phyloP scores from a whole-genome alignment of 2,797 vertebrate species.

The Halcyon badia region DNA sequence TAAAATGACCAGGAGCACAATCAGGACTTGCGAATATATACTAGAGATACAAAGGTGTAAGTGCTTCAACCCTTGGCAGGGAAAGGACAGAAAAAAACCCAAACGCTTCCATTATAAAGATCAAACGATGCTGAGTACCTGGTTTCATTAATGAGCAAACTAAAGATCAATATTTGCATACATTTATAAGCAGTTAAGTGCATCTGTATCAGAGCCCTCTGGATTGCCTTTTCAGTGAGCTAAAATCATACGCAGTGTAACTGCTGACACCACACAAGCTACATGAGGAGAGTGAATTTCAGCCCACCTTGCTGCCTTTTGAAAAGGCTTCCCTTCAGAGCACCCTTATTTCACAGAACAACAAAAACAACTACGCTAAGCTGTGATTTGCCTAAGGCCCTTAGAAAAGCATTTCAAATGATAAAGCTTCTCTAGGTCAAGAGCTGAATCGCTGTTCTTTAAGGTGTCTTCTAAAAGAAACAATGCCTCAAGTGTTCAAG shows the following conservation, averaged over 20 bases:
- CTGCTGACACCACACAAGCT: background rate
- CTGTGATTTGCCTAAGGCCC: constrained; percentile 44
- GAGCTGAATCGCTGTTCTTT: constrained; percentile 35
- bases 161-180: background rate
- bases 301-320: background rate
- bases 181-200: background rate
- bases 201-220: background rate
- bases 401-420: constrained; percentile 32
- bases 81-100: fast-evolving
- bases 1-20: background rate
- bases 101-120: background rate
- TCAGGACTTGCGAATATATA: background rate
- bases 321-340: background rate
- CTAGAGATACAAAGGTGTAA: background rate
- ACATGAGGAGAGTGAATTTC: background rate
- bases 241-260: background rate
- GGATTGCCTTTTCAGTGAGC: background rate
- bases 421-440: constrained; percentile 44
- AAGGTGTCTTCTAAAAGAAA: constrained; percentile 43
- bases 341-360: background rate
- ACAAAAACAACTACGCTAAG: constrained; percentile 13
- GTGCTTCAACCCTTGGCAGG: background rate
- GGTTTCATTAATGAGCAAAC: background rate
- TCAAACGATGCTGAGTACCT: background rate
- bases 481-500: constrained; percentile 44